Conservation (phyloP, 1,140 invertebrate genomes). For the Euschistus heros region DNA sequence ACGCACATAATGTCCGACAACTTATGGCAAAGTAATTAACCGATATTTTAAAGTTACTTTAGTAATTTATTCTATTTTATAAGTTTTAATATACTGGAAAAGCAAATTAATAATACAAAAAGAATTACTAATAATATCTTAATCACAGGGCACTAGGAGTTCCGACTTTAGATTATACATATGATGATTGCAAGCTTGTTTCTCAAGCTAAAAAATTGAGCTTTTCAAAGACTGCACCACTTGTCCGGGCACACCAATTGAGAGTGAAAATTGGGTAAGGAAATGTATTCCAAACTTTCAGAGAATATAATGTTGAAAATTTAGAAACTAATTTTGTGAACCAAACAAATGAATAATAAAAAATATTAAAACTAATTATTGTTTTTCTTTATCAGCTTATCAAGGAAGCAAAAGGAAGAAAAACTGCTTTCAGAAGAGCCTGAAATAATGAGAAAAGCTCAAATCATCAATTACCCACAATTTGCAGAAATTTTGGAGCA, state of each 20-base stretch:
- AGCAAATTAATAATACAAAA: too few relatives aligned
- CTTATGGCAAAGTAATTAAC: conserved; percentile 78
- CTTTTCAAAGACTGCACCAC: conserved; percentile 56
- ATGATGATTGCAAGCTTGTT: conserved; percentile 81
- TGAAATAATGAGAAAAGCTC: conserved; percentile 26
- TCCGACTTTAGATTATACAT: conserved; percentile 83
- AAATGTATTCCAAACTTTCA: background rate
- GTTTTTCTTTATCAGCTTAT: conserved; percentile 29
- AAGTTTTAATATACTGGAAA: background rate
- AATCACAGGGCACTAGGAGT: conserved; percentile 59
- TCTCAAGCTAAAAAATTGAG: conserved; percentile 68
- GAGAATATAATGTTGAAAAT: background rate
- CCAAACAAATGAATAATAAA: background rate
- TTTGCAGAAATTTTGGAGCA: conserved; percentile 36
- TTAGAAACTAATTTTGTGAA: background rate
- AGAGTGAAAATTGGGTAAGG: conserved; percentile 55
- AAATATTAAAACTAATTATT: background rate
- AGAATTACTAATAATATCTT: too few relatives aligned
- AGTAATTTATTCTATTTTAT: background rate
- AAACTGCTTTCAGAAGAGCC: conserved; percentile 25
- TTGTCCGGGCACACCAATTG: conserved; percentile 67
- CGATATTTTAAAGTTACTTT: conserved; percentile 8
- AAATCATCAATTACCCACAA: conserved; percentile 30
- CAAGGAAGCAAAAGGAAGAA: conserved; percentile 34
- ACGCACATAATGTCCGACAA: conserved; percentile 78